These are phyloP conservation scores for Sula dactylatra DNA, from an alignment of 2,113 vertebrate species.

Conservation along the genomic window DNA sequence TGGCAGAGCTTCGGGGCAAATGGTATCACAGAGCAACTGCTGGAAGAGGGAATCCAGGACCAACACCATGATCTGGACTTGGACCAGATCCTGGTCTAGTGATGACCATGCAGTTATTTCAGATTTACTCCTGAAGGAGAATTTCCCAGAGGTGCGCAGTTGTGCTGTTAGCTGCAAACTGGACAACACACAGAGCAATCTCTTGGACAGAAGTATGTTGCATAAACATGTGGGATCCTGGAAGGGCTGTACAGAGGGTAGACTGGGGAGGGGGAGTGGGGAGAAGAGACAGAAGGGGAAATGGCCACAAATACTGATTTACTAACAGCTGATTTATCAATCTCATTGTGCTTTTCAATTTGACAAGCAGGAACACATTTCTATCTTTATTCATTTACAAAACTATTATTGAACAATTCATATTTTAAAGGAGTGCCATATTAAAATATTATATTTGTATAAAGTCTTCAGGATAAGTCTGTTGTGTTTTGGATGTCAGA, in stretches of 20 bases:
- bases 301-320: background rate
- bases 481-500: background rate
- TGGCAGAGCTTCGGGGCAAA: background rate
- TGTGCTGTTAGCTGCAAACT: background rate
- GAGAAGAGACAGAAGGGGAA: background rate
- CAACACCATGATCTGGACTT: background rate
- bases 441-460: background rate
- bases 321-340: background rate
- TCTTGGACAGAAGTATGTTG: background rate
- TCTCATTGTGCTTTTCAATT: background rate
- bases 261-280: background rate
- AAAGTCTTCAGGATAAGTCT: background rate
- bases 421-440: background rate
- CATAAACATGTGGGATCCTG: background rate
- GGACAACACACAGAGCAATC: background rate
- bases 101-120: background rate
- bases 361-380: background rate
- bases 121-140: background rate
- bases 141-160: background rate
- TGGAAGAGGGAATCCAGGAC: background rate
- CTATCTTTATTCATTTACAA: background rate
- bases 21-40: background rate
- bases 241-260: background rate
- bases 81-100: background rate
- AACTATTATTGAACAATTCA: background rate